Base-by-base conservation (phyloP, 2,113 vertebrate species). In the Bufo bufo region DNA sequence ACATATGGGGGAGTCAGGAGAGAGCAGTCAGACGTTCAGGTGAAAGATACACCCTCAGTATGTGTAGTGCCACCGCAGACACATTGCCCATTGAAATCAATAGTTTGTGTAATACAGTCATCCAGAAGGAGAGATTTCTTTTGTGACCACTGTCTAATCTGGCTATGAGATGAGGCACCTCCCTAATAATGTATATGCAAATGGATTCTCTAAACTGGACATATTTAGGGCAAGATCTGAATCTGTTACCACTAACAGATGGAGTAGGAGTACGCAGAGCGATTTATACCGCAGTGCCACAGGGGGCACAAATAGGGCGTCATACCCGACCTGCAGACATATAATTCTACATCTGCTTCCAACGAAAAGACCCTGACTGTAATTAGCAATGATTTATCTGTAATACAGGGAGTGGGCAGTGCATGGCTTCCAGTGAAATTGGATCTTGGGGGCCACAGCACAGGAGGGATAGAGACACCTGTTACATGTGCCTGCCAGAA, bases 351-450 rank as follows among this genome's bases (percentile, higher is more conserved):
- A 20, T 54, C 20, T n/a, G 10, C 77, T 56, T 54, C n/a, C 50
- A 54, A 47, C 13, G 23, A 33, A 49, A 23, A 23, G 77, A 13
- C 56, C 54, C 56, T 14, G 78, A 7, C n/a, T 59, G 78, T 83
- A 83, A 83, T 83, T 65, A 52, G 47, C 63, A n/a, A 52, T 69
- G 81, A 83, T 83, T 83, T 65, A 83, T 83, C 63, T 69, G 81
- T 66, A 69, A 3, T n/a, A 13, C 63, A 4, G 56, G 19, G 61
- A 69, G 47, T 69, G 81, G 81, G 81, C 81, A 14, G 81, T 8
- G 23, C 78, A 66, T 54, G 6, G 17, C 45, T 83, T 52, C 78
- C 54, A 69, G 81, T 83, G 81, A 83, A 83, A 83, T 16, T 50
- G 81, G 81, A 83, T 83, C 43, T 83, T 69, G 63, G 81, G 81